Percentiles rank a stretch among this genome's conserved stretches.
phyloP scores from a whole-genome alignment of 1,140 invertebrate species.

The Lucilia sericata region DNA sequence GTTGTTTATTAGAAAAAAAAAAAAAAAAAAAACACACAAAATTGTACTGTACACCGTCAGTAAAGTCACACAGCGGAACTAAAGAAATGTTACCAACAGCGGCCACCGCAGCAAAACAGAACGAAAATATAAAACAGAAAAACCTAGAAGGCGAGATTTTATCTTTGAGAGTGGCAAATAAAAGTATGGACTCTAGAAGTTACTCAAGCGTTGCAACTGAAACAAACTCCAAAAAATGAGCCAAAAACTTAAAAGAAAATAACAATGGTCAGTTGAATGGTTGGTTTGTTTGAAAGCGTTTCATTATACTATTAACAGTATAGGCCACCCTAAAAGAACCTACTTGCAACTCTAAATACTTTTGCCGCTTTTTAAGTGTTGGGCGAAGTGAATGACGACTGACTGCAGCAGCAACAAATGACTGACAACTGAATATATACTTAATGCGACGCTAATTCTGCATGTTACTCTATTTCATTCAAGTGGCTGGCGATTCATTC shows the following conservation, averaged over 20 bases:
- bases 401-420: background rate
- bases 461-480: background rate
- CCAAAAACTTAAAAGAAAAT: background rate
- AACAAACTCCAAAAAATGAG: slow-evolving; percentile 14
- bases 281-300: background rate
- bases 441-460: slow-evolving; percentile 13
- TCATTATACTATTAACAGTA: no score
- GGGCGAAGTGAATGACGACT: background rate
- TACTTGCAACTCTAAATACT: background rate
- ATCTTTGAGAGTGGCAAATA: slow-evolving; percentile 26
- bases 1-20: no score
- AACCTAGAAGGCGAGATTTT: background rate
- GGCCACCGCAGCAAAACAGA: background rate
- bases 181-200: slow-evolving; percentile 37
- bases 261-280: slow-evolving; percentile 30
- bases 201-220: slow-evolving; percentile 21
- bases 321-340: background rate
- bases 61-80: slow-evolving; percentile 38
- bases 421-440: background rate
- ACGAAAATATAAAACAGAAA: background rate
- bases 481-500: background rate
- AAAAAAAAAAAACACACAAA: slow-evolving; percentile 7
- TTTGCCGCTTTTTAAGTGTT: background rate
- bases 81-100: slow-evolving; percentile 34
- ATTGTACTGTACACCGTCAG: background rate